Evolutionary conservation across 1,140 invertebrate genomes (phyloP), one percentile per base, ranked within the genome.

Genomic region (Chymomyza costata): DNA sequence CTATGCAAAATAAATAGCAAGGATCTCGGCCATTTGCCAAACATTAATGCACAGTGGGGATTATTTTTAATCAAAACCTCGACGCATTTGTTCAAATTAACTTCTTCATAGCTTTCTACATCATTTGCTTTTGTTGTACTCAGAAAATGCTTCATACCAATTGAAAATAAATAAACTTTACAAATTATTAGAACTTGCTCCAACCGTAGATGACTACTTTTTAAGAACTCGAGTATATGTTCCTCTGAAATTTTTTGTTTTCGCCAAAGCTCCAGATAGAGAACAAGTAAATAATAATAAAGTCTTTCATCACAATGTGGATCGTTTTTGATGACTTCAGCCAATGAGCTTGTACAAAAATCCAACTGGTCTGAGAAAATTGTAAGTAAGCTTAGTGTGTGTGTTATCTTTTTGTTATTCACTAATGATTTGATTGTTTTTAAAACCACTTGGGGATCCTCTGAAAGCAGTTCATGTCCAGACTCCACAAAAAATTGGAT

Each of bases 181-280:
- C 58, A 70, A 19, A 78, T 37, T 19, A 59, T 54, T n/a, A 70
- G 32, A 28, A 16, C 28, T 16, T 66, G 71, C 8, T 78, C 61
- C 11, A 39, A 10, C 6, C 34, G 50, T 5, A 68, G 6, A 0
- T 18, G 18, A 1, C 18, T n/a, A 15, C 41, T 62, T 8, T 50
- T 56, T 18, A 76, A 19, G 31, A 50, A 66, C 1, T 70, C 11
- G 6, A 43, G 5, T 31, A 78, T 41, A 31, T 18, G 10, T 5
- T 31, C 6, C 6, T 44, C 16, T 10, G 18, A 28, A 11, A 53
- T 40, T 67, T 76, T 63, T 0, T 40, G 46, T 1, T 35, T 19
- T 3, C 14, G 53, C 71, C 61, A 76, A n/a, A 70, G 47, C 5
- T 14, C 17, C 7, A 76, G 34, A 46, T 78, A 63, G 0, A 66